phyloP scores from a whole-genome alignment of 2,888 invertebrate genomes.

The Deilephila elpenor region DNA sequence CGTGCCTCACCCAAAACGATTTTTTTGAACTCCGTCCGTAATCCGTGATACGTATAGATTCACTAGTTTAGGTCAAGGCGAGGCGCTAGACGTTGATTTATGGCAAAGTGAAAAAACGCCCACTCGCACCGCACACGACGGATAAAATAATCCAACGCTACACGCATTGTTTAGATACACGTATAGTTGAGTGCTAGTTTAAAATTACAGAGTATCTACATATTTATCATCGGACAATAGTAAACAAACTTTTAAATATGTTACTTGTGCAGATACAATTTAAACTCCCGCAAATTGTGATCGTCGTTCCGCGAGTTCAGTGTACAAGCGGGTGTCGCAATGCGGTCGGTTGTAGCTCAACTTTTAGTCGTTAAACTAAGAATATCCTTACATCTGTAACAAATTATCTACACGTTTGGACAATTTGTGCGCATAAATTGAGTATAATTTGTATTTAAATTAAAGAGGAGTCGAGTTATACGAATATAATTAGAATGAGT shows the following conservation, averaged over 20 bases:
- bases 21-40: slow-evolving; percentile 14
- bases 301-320: neutral
- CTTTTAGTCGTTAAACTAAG: slow-evolving; percentile 6
- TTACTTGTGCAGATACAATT: neutral
- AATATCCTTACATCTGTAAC: slow-evolving; percentile 3
- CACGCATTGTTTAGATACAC: neutral
- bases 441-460: neutral
- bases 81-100: slow-evolving; percentile 22
- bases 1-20: slow-evolving; percentile 18
- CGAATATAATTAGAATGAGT: slow-evolving; percentile 19
- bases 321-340: slow-evolving; percentile 16
- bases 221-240: no score
- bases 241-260: neutral
- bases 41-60: slow-evolving; percentile 17
- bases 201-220: no score
- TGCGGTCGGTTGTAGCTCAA: slow-evolving; percentile 15
- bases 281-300: neutral
- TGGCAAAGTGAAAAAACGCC: slow-evolving; percentile 17
- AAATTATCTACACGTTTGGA: neutral
- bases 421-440: neutral
- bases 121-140: slow-evolving; percentile 5
- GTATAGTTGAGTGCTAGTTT: no score
- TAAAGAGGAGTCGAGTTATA: slow-evolving; percentile 10
- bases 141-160: neutral
- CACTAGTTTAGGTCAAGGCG: slow-evolving; percentile 22